Evolutionary conservation across 1,140 invertebrate genomes (phyloP).

Genomic region (Drosophila subobscura): DNA sequence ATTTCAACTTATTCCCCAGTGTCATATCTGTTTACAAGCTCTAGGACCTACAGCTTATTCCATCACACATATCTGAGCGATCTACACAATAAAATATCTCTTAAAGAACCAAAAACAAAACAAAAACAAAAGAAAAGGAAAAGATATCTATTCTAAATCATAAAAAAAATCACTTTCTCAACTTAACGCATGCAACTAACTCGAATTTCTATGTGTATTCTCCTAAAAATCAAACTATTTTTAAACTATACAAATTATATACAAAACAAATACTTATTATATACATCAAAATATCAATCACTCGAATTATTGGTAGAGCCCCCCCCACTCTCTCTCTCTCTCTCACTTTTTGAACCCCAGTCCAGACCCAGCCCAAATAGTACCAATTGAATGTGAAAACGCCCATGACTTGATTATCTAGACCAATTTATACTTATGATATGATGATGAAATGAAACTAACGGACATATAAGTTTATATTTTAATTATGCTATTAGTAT

Average conservation of each 20-base stretch:
- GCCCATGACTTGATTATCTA: conserved; percentile 74
- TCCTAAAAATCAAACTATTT: conserved; percentile 57
- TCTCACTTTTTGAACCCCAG: conserved; percentile 32
- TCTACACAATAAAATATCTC: too few relatives aligned
- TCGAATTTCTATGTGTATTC: conserved; percentile 76
- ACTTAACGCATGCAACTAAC: conserved; percentile 72
- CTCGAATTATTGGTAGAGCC: conserved; percentile 55
- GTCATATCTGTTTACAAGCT: too few relatives aligned
- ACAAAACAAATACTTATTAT: conserved; percentile 9
- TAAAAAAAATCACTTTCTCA: conserved; percentile 31
- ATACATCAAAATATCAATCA: conserved; percentile 24
- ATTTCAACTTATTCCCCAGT: too few relatives aligned
- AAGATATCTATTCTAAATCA: conserved; percentile 25
- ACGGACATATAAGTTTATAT: conserved; percentile 42
- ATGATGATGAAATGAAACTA: conserved; percentile 24
- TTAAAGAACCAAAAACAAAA: too few relatives aligned
- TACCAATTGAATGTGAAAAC: conserved; percentile 34
- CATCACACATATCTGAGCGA: too few relatives aligned
- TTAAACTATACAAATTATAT: conserved; percentile 42
- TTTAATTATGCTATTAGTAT: conserved; percentile 67
- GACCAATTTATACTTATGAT: conserved; percentile 67
- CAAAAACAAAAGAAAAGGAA: conserved; percentile 35
- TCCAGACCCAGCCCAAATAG: conserved; percentile 20
- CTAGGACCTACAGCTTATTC: too few relatives aligned
- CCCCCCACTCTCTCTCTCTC: background rate